Evolutionary conservation across 2,888 invertebrate species (phyloP), one percentile per base, ranked within the genome.

Genomic region (Parochlus steinenii): DNA sequence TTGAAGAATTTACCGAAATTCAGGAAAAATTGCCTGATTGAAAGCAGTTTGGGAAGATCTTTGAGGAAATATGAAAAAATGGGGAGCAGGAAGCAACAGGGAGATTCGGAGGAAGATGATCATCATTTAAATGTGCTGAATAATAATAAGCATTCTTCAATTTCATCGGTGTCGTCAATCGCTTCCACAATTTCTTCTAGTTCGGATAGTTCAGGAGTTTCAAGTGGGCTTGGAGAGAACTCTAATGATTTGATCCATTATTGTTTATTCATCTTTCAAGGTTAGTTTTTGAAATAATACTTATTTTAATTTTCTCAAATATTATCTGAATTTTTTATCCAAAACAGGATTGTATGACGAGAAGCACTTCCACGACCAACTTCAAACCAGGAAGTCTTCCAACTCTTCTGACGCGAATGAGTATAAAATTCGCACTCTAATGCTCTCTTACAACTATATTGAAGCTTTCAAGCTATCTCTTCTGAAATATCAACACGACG

Each of bases 221-320:
- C 23, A 11, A 10, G 18, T 7, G 8, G 22, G 22, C 39, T n/a
- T 10, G 26, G 16, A n/a, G n/a, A 15, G 3, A 22, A 37, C 12
- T 30, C 34, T 12, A 42, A 55, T 3, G 52, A 58, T 38, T 58
- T 54, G 39, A 56, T 59, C 36, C 59, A 59, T 43, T 59, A 59
- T 45, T 59, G 59, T 43, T 50, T 59, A 27, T 58, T 56, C 33
- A 52, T 56, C 22, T 59, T 59, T 33, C 59, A 59, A 38, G 59
- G n/a, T n/a, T n/a, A n/a, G n/a, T n/a, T n/a, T n/a, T n/a, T n/a
- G n/a, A n/a, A n/a, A n/a, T n/a, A n/a, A n/a, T n/a, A n/a, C n/a
- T n/a, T n/a, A n/a, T n/a, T n/a, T n/a, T n/a, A n/a, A n/a, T n/a
- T n/a, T n/a, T n/a, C n/a, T n/a, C n/a, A n/a, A n/a, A n/a, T n/a